Base-by-base conservation (phyloP, 1,140 invertebrate species). In the Bilobella aurantiaca region DNA sequence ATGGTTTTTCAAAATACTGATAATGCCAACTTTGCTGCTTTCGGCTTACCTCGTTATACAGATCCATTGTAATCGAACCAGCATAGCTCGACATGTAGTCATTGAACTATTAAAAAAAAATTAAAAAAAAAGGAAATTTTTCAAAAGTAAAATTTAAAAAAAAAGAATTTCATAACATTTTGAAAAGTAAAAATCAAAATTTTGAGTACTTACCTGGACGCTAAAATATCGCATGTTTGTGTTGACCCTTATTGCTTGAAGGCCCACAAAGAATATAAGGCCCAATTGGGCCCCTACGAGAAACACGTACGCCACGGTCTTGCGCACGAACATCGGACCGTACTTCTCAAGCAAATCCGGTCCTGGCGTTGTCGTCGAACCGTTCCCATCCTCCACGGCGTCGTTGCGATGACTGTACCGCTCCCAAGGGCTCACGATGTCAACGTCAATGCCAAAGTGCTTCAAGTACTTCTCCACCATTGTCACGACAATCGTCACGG, bases 1-100 rank as follows among this genome's bases (percentile, higher is more conserved):
- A 18, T 12, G 23, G 25, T 18, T 23, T 53, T 16, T 53, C 12
- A 53, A 53, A 8, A 53, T 16, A 53, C 14, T 14, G 49, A 42
- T 42, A 42, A 12, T 42, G n/a, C n/a, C n/a, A n/a, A n/a, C n/a
- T n/a, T n/a, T n/a, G n/a, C n/a, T n/a, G n/a, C n/a, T n/a, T 42
- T 18, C 34, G 8, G 34, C 8, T 12, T 53, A 53, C 49, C 49
- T 53, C 49, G 25, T 53, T 53, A 23, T 53, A 53, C 5, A 53
- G 12, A 23, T 53, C 49, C 8, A 53, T 8, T 23, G 49, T 16
- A 12, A 53, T 23, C 8, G 12, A 16, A 23, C 49, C 49, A 5
- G 49, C 49, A 23, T 53, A 5, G 21, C 49, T 53, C 21, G 49
- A 53, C 49, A 53, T 53, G 49, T 53, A 53, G 49, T 53, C 49